A percentile compares a stretch with the other conserved stretches of the same genome.
phyloP scores from a whole-genome alignment of 2,888 invertebrate genomes.

The Tenthredo mesomela region DNA sequence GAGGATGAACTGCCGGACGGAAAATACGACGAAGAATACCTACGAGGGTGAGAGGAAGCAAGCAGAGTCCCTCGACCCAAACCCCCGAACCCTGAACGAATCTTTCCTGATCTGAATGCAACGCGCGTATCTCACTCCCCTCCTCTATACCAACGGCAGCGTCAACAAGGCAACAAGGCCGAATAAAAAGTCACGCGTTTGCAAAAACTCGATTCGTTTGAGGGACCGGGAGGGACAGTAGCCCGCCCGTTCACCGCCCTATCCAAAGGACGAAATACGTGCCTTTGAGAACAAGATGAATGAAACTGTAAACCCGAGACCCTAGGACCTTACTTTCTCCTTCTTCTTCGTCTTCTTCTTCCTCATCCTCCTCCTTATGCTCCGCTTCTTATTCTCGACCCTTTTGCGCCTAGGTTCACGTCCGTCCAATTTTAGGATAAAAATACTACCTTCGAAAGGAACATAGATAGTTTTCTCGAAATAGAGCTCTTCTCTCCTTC shows the following conservation, averaged over 20 bases:
- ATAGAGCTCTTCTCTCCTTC: background rate
- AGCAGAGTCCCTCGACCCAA: constrained; percentile 28
- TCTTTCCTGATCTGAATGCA: constrained; percentile 45
- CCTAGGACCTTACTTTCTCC: constrained; percentile 10
- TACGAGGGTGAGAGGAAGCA: background rate
- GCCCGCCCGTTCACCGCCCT: background rate
- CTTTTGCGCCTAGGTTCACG: constrained; percentile 10
- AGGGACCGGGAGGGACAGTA: constrained; percentile 51
- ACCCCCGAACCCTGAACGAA: constrained; percentile 31
- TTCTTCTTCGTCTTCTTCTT: background rate
- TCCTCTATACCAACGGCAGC: constrained; percentile 27
- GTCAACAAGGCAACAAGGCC: constrained; percentile 54
- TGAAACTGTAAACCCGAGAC: constrained; percentile 49
- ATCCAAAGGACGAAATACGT: constrained; percentile 35
- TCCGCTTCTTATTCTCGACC: background rate
- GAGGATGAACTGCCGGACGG: constrained; percentile 20
- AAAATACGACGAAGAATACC: background rate
- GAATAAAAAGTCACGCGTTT: constrained; percentile 61
- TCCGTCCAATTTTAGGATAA: background rate
- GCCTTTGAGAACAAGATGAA: constrained; percentile 53
- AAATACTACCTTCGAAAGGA: background rate
- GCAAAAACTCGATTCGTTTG: constrained; percentile 59
- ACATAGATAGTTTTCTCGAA: background rate
- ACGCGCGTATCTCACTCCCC: constrained; percentile 48
- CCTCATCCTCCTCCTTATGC: background rate